phyloP scores from a whole-genome alignment of 2,888 invertebrate genomes.

The Anagyrus pseudococci region DNA sequence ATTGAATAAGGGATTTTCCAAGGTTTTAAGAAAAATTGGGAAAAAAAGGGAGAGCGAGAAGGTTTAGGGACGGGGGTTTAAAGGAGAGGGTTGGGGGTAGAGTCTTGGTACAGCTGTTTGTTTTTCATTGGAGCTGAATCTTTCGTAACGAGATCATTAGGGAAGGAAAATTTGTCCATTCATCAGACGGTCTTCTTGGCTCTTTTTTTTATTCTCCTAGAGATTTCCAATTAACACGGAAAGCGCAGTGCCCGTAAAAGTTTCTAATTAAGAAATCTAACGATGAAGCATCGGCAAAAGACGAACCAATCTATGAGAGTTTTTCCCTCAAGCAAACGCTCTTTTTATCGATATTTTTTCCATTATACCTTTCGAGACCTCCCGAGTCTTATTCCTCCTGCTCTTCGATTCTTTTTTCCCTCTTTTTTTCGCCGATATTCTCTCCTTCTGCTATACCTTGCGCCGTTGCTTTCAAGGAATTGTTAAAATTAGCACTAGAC shows the following conservation, averaged over 20 bases:
- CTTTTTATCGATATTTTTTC: slow-evolving; percentile 28
- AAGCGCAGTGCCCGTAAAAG: slow-evolving; percentile 23
- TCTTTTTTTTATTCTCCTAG: slow-evolving; percentile 5
- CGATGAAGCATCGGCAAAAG: slow-evolving; percentile 28
- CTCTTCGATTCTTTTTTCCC: background rate
- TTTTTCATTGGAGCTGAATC: slow-evolving; percentile 20
- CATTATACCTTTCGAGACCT: no score
- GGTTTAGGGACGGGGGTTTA: no score
- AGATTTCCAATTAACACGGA: slow-evolving; percentile 36
- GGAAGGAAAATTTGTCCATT: slow-evolving; percentile 35
- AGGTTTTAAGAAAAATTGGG: slow-evolving; percentile 3
- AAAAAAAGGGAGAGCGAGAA: background rate
- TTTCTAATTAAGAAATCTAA: slow-evolving; percentile 36
- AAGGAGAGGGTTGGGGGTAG: no score
- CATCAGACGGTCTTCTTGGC: slow-evolving; percentile 27
- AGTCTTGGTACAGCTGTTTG: slow-evolving; percentile 22
- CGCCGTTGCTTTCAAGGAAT: no score
- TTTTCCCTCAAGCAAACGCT: slow-evolving; percentile 21
- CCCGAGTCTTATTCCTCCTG: no score
- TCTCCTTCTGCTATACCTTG: background rate
- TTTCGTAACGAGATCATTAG: slow-evolving; percentile 35
- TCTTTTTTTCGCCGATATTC: no score
- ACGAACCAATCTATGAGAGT: slow-evolving; percentile 24
- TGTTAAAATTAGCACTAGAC: background rate
- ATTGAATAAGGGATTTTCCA: background rate